These are phyloP conservation scores for Drosophila subquinaria DNA, from an alignment of 2,888 invertebrate species.

Conservation along the genomic window DNA sequence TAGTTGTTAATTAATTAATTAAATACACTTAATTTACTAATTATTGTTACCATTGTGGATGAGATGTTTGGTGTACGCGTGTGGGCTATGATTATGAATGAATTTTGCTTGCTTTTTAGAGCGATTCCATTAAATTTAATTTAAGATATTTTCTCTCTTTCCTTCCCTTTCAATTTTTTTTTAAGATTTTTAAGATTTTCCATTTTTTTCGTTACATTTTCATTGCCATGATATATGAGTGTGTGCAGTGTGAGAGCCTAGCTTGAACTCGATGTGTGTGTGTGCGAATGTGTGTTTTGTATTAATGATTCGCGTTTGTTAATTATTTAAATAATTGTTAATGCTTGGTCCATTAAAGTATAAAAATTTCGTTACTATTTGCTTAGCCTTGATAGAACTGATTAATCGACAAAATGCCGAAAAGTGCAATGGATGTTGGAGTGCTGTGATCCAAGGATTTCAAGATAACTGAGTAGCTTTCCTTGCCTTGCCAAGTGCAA, in stretches of 20 bases:
- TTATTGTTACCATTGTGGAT: constrained; percentile 86
- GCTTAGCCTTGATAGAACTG: constrained; percentile 20
- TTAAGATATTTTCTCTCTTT: constrained; percentile 29
- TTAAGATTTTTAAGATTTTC: constrained; percentile 28
- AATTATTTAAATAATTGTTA: constrained; percentile 33
- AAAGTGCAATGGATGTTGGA: constrained; percentile 41
- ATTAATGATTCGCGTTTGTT: constrained; percentile 11
- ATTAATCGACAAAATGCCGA: constrained; percentile 42
- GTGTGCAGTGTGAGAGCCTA: constrained; percentile 60
- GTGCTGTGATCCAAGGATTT: constrained; percentile 50
- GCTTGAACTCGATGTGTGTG: constrained; percentile 37
- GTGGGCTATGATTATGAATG: constrained; percentile 61
- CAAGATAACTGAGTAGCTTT: constrained; percentile 39
- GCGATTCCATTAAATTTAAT: constrained; percentile 43
- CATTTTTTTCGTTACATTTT: constrained; percentile 40
- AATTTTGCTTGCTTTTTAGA: constrained; percentile 41
- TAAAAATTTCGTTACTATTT: constrained; percentile 33
- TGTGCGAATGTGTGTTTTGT: too few relatives aligned
- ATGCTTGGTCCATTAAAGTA: constrained; percentile 71
- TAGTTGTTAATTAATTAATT: constrained; percentile 51
- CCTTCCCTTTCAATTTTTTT: constrained; percentile 21
- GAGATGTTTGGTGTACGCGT: constrained; percentile 73
- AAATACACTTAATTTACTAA: constrained; percentile 84
- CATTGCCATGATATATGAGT: constrained; percentile 71
- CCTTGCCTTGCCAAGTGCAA: constrained; percentile 18